Evolutionary conservation across 2,113 vertebrate genomes (phyloP).

Genomic region (Triplophysa tibetana): DNA sequence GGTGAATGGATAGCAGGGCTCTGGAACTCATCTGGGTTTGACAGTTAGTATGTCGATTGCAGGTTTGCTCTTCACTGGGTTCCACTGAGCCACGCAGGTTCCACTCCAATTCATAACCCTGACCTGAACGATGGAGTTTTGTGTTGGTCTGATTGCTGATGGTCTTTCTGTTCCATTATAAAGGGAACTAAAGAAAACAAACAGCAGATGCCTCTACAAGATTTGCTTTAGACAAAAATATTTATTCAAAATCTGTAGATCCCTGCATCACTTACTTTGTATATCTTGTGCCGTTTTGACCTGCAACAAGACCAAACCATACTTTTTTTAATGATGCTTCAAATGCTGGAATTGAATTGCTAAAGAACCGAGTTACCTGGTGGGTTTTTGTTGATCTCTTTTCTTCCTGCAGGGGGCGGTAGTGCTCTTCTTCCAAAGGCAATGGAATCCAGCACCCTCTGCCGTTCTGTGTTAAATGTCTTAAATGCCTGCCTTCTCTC

Average conservation of each 20-base stretch:
- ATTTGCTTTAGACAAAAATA: constrained; percentile 8
- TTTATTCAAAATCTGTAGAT: background rate
- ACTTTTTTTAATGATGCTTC: background rate
- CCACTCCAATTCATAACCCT: constrained; percentile 73
- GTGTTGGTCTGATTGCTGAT: constrained; percentile 39
- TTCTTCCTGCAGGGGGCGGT: constrained; percentile 39
- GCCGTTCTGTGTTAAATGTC: constrained; percentile 61
- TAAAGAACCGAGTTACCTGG: background rate
- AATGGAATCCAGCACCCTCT: constrained; percentile 67
- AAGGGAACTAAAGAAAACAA: constrained; percentile 59
- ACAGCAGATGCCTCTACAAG: background rate
- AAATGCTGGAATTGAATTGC: background rate
- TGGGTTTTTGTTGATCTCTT: background rate
- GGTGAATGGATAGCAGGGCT: background rate
- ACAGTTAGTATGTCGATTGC: constrained; percentile 62
- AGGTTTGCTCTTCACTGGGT: constrained; percentile 44
- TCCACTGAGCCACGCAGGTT: constrained; percentile 64
- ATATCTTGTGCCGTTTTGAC: background rate
- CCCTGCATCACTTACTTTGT: background rate
- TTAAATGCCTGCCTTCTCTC: constrained; percentile 72
- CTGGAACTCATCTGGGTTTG: constrained; percentile 63
- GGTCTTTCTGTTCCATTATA: constrained; percentile 50
- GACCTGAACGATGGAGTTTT: constrained; percentile 70
- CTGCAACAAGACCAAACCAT: background rate
- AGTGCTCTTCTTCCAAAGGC: constrained; percentile 72